Evolutionary conservation across 1,140 invertebrate genomes (phyloP), one percentile per base, ranked within the genome.

Genomic region (Polypedilum vanderplanki): DNA sequence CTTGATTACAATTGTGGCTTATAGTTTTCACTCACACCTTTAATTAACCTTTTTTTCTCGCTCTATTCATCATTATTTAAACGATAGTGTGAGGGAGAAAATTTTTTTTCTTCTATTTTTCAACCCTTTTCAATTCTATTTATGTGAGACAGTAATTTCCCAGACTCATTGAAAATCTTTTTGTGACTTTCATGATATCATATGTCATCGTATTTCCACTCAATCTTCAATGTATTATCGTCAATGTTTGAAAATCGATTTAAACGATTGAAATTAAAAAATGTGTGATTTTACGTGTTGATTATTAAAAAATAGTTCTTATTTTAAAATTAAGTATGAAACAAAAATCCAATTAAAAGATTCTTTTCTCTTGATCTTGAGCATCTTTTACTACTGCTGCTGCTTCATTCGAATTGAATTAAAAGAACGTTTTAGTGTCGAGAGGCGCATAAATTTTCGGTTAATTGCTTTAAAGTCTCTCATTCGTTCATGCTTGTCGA

Each of bases 221-320:
- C 46, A 57, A 57, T 57, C 46, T 57, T 57, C 46, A n/a, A 57
- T 12, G 10, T 12, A 57, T 57, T 57, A 57, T 57, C 15, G 46
- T 57, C 46, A n/a, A 57, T 57, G 46, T 57, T 57, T 57, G 46
- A n/a, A 57, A 57, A 57, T 57, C 46, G 46, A 57, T 57, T 57
- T 4, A 57, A 57, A 12, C 46, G n/a, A 57, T n/a, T 57, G n/a
- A 46, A 46, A 46, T 12, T 12, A 12, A 15, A 57, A 57, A n/a
- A 46, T 10, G 46, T 57, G 46, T n/a, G 46, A 57, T 57, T 57
- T 57, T 57, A 57, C 46, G 46, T 57, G 46, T 57, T 57, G 46
- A 57, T 57, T 57, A 57, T 57, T 12, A 33, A 33, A 33, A 33
- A 33, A 33, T 33, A 33, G 24, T 33, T n/a, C n/a, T n/a, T n/a